These are phyloP conservation scores for Hippocampus comes DNA, from an alignment of 2,113 vertebrate species.

Conservation along the genomic window DNA sequence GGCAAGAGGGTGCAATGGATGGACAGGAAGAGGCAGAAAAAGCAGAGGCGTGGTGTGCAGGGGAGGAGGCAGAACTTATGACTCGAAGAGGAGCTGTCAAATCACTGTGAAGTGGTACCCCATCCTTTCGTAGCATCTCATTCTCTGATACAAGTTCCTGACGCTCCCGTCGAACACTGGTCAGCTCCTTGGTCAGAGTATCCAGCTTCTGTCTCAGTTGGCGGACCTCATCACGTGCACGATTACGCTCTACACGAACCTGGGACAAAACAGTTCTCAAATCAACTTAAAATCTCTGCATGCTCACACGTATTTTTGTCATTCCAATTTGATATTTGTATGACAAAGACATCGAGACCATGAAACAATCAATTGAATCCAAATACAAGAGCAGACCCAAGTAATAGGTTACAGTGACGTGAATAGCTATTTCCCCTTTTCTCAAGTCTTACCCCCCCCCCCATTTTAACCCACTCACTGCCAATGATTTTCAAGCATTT, in stretches of 20 bases:
- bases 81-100: neutral
- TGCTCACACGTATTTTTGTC: neutral
- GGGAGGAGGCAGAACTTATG: slow-evolving; percentile 11
- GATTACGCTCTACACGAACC: slow-evolving; percentile 88
- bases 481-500: too few species aligned
- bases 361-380: neutral
- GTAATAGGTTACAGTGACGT: neutral
- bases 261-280: slow-evolving; percentile 5
- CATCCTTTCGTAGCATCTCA: slow-evolving; percentile 72
- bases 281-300: neutral
- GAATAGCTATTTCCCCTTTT: too few species aligned
- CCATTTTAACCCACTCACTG: too few species aligned
- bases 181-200: slow-evolving; percentile 89
- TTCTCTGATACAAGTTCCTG: slow-evolving; percentile 83
- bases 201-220: slow-evolving; percentile 89
- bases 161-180: slow-evolving; percentile 79
- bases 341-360: neutral
- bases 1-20: slow-evolving; percentile 33
- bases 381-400: neutral
- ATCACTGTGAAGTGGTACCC: slow-evolving; percentile 46
- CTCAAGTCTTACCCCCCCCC: too few species aligned
- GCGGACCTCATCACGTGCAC: slow-evolving; percentile 88
- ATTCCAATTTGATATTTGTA: too few species aligned
- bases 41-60: slow-evolving; percentile 12
- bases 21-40: slow-evolving; percentile 53